Evolutionary conservation across 2,113 vertebrate species (phyloP).

Genomic region (Lichenostomus cassidix): DNA sequence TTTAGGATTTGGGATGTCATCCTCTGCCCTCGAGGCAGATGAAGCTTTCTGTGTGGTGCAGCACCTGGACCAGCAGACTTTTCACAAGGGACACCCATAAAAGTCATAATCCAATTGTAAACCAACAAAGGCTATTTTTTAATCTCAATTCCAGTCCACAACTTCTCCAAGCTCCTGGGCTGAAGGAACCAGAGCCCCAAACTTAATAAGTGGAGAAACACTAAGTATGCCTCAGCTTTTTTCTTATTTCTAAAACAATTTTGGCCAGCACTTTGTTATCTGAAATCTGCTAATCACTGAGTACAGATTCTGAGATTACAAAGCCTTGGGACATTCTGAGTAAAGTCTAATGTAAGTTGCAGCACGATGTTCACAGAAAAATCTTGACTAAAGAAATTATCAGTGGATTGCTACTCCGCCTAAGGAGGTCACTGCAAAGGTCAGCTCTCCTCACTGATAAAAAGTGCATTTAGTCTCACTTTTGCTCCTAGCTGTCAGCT

Average conservation of each 20-base stretch:
- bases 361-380: neutral
- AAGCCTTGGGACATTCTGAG: neutral
- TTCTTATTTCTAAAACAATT: neutral
- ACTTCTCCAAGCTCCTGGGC: neutral
- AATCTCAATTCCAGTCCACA: neutral
- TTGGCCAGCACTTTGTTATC: neutral
- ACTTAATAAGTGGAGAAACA: rapidly evolving
- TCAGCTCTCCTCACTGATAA: neutral
- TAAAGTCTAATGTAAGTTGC: neutral
- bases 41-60: neutral
- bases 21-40: neutral
- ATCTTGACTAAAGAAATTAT: neutral
- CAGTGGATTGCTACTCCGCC: neutral
- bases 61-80: neutral
- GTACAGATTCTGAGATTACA: neutral
- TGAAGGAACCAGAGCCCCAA: neutral
- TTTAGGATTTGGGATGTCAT: rapidly evolving
- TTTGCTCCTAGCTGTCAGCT: neutral
- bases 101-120: neutral
- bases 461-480: neutral
- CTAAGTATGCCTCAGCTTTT: neutral
- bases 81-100: neutral
- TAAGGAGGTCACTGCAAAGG: neutral
- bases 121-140: neutral
- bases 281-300: neutral